A percentile compares a stretch with the other conserved stretches of the same genome.
Evolutionary conservation across 2,888 invertebrate genomes (phyloP).

Genomic region (Nomada ruficornis): DNA sequence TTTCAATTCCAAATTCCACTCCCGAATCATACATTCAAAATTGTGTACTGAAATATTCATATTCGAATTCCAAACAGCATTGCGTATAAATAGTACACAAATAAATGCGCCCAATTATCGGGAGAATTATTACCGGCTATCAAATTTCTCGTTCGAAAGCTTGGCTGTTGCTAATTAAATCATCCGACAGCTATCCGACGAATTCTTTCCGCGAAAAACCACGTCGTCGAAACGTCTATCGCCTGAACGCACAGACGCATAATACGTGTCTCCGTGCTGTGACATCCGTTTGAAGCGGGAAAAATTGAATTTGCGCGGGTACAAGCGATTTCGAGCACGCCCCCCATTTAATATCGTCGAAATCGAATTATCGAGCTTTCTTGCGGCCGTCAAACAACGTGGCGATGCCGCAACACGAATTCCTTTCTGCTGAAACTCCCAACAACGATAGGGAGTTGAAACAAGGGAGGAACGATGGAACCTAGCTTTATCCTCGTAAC

Average conservation of each 20-base stretch:
- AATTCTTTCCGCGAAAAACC: not conserved
- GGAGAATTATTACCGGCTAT: too few relatives aligned
- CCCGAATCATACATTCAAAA: too few relatives aligned
- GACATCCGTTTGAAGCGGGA: not conserved
- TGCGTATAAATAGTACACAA: too few relatives aligned
- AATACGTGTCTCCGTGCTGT: not conserved
- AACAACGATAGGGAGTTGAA: not conserved
- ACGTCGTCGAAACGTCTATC: not conserved
- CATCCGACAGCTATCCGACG: not conserved
- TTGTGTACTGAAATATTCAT: too few relatives aligned
- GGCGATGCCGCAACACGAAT: conserved; percentile 24
- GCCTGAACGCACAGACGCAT: not conserved
- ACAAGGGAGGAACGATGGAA: not conserved
- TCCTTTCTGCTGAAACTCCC: conserved; percentile 47
- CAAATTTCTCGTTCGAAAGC: too few relatives aligned
- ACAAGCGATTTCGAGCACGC: conserved; percentile 14
- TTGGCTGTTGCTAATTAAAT: not conserved
- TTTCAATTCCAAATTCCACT: too few relatives aligned
- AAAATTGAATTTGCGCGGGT: conserved; percentile 24
- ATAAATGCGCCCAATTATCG: too few relatives aligned
- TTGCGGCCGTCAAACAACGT: conserved; percentile 43
- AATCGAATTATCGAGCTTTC: conserved; percentile 37
- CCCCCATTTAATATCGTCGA: conserved; percentile 33
- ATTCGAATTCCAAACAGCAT: too few relatives aligned
- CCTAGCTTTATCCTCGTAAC: conserved; percentile 49